phyloP scores from a whole-genome alignment of 2,113 vertebrate species.

The Dipodomys ordii region DNA sequence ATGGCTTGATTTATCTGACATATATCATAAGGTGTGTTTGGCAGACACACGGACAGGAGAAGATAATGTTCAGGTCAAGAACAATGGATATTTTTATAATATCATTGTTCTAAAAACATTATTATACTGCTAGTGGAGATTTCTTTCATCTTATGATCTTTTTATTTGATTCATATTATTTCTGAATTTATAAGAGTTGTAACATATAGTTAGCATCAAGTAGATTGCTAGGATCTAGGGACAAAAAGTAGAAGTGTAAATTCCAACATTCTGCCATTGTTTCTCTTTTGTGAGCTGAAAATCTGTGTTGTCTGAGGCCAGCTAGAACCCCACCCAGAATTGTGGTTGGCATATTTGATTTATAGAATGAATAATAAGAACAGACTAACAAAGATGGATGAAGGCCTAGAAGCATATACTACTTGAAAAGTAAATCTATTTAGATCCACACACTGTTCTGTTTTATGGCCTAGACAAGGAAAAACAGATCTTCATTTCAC shows the following conservation, averaged over 20 bases:
- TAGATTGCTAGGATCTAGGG: background rate
- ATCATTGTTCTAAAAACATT: background rate
- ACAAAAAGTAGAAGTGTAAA: background rate
- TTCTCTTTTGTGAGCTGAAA: slow-evolving; percentile 4
- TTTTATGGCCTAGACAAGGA: background rate
- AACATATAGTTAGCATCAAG: background rate
- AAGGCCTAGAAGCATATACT: background rate
- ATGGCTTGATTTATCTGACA: background rate
- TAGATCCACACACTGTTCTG: background rate
- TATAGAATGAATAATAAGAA: fast-evolving
- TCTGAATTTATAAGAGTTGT: background rate
- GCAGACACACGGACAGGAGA: background rate
- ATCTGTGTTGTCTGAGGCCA: background rate
- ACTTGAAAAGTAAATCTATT: background rate
- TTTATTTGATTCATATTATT: background rate
- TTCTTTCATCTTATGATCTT: background rate
- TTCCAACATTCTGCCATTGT: background rate
- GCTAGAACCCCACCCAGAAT: background rate
- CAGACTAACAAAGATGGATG: background rate
- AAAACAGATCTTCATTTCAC: slow-evolving; percentile 32
- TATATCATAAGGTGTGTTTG: background rate
- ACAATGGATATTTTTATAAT: background rate
- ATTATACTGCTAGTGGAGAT: background rate
- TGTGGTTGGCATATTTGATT: background rate
- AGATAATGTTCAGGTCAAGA: background rate